Evolutionary conservation across 2,797 vertebrate species (phyloP).

Genomic region (Apogon talboti): DNA sequence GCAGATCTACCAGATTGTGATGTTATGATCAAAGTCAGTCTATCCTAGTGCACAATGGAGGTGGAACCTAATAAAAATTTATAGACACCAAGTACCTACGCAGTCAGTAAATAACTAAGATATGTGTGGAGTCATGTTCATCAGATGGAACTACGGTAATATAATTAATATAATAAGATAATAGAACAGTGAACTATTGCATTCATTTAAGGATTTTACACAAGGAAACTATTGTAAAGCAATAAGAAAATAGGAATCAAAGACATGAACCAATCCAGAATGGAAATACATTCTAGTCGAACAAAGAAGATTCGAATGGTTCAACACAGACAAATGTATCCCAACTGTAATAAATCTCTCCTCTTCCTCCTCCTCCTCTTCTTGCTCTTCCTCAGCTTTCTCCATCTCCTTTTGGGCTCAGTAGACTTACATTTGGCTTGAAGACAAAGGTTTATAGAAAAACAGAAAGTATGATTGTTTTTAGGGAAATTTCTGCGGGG

Average conservation of each 20-base stretch:
- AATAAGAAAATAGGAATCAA: no score
- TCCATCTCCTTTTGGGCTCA: constrained; percentile 16
- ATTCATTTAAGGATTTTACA: no score
- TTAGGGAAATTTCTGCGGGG: constrained; percentile 15
- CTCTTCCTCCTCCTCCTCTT: neutral
- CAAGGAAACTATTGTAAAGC: no score
- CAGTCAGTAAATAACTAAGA: constrained; percentile 18
- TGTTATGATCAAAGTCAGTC: constrained; percentile 51
- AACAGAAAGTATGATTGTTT: neutral
- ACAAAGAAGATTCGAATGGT: constrained; percentile 1
- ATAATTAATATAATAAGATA: no score
- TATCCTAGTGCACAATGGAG: constrained; percentile 9
- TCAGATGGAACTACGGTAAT: neutral
- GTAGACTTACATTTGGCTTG: constrained; percentile 28
- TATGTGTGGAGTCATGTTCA: constrained; percentile 7
- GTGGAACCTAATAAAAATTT: constrained; percentile 6
- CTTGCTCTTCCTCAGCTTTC: neutral
- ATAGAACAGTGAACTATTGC: no score
- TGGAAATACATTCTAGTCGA: constrained; percentile 3
- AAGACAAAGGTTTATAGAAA: constrained; percentile 41
- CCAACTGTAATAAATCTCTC: constrained; percentile 20
- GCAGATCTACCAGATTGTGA: constrained; percentile 49
- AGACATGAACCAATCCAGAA: neutral
- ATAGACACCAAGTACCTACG: constrained; percentile 16
- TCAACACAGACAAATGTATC: neutral